Evolutionary conservation across 2,888 invertebrate genomes (phyloP), one percentile per base, ranked within the genome.

Genomic region (Tiliacea aurago): DNA sequence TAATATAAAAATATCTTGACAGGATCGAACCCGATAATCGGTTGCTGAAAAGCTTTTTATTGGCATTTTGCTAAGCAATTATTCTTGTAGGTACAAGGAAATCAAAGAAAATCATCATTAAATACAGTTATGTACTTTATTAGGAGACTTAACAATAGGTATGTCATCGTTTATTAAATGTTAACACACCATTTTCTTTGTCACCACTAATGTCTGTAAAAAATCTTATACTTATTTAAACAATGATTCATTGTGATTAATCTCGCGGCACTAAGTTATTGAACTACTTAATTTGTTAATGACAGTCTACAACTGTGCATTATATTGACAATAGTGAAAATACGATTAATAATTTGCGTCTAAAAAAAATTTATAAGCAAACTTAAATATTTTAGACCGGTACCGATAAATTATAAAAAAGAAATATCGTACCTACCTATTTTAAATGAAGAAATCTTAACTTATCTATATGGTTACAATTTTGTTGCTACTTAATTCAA

Each of bases 71-170:
- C 28, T 1, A 23, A 6, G 2, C 45, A 28, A 2, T n/a, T 43
- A 28, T 18, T 45, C 4, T n/a, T 45, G 20, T n/a, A 37, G 64
- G 15, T 18, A 37, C 3, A 65, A 70, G 62, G 58, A 23, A 63
- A 61, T 56, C 80, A 87, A 84, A 84, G 80, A 88, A 92, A 92
- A 84, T 81, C 73, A 61, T 41, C 69, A 71, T 77, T 86, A 90
- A 92, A 94, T 95, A 94, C 93, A 93, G 90, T 95, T 92, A 92
- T 95, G 95, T 95, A 95, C 94, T 95, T 95, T 95, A 95, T 95
- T 95, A 95, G 90, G 92, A 94, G 93, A 92, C 94, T 95, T 95
- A 95, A 91, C 91, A 92, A 90, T 94, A 94, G 91, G 92, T 93
- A 92, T 94, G 92, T 91, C 92, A 93, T 92, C 92, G 81, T 90